A percentile compares a stretch with the other conserved stretches of the same genome.
These are phyloP conservation scores for Alsophila aescularia DNA, from an alignment of 2,888 invertebrate genomes.

Conservation along the genomic window DNA sequence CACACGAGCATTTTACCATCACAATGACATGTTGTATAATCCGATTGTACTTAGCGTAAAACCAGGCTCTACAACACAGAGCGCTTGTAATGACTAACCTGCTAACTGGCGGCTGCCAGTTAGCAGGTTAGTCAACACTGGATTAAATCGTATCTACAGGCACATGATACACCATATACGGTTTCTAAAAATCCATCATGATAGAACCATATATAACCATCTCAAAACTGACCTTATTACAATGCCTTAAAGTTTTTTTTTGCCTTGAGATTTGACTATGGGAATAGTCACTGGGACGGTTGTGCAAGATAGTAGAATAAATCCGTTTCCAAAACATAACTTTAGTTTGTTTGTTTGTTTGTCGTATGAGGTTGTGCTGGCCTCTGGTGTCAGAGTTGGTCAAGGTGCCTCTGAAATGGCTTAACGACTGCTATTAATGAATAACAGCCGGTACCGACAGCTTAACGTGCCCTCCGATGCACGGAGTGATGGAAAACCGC, in stretches of 20 bases:
- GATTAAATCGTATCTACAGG: conserved; percentile 38
- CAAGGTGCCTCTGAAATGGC: no score
- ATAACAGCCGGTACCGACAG: no score
- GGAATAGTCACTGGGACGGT: conserved; percentile 1
- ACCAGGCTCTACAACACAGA: conserved; percentile 34
- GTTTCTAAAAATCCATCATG: conserved; percentile 21
- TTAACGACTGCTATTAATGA: no score
- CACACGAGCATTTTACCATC: background rate
- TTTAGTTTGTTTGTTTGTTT: background rate
- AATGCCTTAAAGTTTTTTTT: background rate
- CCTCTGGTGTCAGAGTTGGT: no score
- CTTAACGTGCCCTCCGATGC: no score
- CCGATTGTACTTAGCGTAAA: conserved; percentile 16
- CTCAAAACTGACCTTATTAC: background rate
- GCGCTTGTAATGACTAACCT: conserved; percentile 32
- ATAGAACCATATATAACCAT: background rate
- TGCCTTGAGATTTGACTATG: background rate
- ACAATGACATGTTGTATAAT: conserved; percentile 10
- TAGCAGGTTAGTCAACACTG: no score
- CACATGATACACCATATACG: conserved; percentile 22
- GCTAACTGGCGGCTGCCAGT: conserved; percentile 40
- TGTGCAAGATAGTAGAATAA: conserved; percentile 17
- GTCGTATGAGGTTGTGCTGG: no score
- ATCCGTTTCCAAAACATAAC: conserved; percentile 21
- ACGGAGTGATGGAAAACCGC: no score